Percentiles rank a stretch among this genome's conserved stretches.
phyloP scores from a whole-genome alignment of 2,797 vertebrate species.

The Syngnathus rostellatus region DNA sequence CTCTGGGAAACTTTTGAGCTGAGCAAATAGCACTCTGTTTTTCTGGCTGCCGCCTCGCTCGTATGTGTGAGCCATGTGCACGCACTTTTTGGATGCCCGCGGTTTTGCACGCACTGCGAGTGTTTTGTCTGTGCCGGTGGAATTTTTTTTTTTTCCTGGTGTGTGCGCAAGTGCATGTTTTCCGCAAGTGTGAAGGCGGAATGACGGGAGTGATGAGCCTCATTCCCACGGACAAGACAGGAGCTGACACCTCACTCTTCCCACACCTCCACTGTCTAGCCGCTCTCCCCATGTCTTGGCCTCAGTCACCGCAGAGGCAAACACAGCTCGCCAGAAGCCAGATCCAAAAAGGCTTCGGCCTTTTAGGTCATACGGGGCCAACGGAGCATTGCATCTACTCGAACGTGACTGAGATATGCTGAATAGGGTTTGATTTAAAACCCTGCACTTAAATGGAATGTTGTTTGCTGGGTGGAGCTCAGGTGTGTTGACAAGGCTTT shows the following conservation, averaged over 20 bases:
- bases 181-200: conserved; percentile 19
- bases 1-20: conserved; percentile 70
- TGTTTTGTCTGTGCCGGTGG: conserved; percentile 6
- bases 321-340: conserved; percentile 18
- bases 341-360: no score
- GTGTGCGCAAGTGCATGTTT: conserved; percentile 2
- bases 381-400: background rate
- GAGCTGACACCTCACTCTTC: conserved; percentile 59
- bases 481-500: conserved; percentile 67
- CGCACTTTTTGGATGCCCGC: background rate
- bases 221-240: conserved; percentile 44
- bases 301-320: conserved; percentile 40
- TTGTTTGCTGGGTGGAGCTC: conserved; percentile 62
- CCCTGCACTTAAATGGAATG: conserved; percentile 50
- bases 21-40: conserved; percentile 69
- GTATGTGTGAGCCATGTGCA: conserved; percentile 36
- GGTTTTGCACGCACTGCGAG: conserved; percentile 7
- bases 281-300: conserved; percentile 35
- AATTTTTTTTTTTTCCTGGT: background rate
- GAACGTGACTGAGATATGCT: background rate
- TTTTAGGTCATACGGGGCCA: no score
- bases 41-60: conserved; percentile 51
- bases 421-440: conserved; percentile 45
- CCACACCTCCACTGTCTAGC: conserved; percentile 52
- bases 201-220: conserved; percentile 35